Base-by-base conservation (phyloP, 2,113 vertebrate genomes). In the Prinia subflava region DNA sequence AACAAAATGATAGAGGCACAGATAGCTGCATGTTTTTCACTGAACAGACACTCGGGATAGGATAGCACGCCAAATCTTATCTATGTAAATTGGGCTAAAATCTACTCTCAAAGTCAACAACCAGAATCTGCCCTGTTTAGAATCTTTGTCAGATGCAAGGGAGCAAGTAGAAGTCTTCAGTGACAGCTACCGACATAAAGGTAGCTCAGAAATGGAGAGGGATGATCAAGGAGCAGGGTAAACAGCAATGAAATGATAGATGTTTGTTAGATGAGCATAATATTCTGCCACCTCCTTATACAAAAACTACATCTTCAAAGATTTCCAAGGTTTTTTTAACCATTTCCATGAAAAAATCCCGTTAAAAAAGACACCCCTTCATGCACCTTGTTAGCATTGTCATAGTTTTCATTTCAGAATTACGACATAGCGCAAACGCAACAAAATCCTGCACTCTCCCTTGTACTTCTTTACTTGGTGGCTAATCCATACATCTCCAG, bases 71-170 rank as follows among this genome's bases (percentile, higher is more conserved):
- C 97, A 91, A 84, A 86, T 67, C 76, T 80, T 68, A 89, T 92
- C 91, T 77, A 69, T 80, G 96, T 85, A 96, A 97, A 93, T 44
- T 57, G 90, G 94, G 74, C 95, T 96, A 97, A 94, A 96, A 93
- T 82, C 85, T 85, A 94, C 42, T 89, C 80, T 80, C 59, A 89
- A 78, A 94, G 70, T 92, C 91, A 73, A 92, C 85, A 84, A 86
- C 90, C 90, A 95, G 85, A 94, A 69, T 83, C 46, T 80, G 71
- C 46, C 67, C 81, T 88, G 78, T 71, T 95, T 76, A 92, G 78
- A 95, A 86, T 83, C 83, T 67, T 95, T 89, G 88, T 92, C 74
- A 94, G 90, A 90, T 89, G 21, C 74, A 52, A 94, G 52, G 47
- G 60, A 96, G 63, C 56, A 93, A 92, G 78, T 19, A 67, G 30